Percentiles rank a stretch among this genome's conserved stretches.
Evolutionary conservation across 2,888 invertebrate genomes (phyloP).

Genomic region (Philereme vetulata): DNA sequence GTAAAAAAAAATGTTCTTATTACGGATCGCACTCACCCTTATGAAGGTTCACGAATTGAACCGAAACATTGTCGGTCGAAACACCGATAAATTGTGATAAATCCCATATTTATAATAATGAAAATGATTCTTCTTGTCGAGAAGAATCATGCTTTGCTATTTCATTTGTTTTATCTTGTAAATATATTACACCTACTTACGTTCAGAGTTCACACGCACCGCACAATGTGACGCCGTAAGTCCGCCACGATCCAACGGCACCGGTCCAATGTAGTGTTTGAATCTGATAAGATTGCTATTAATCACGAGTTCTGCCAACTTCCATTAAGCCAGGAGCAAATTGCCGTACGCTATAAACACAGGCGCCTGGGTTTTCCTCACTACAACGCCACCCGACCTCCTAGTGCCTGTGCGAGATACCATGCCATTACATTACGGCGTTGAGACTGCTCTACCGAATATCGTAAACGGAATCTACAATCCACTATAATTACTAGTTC

Average conservation of each 20-base stretch:
- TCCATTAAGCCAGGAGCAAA: constrained; percentile 55
- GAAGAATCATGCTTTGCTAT: too few relatives aligned
- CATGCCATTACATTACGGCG: constrained; percentile 39
- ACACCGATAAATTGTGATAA: too few relatives aligned
- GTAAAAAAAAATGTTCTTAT: too few relatives aligned
- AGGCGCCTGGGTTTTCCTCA: constrained; percentile 31
- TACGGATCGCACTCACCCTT: too few relatives aligned
- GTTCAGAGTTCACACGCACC: too few relatives aligned
- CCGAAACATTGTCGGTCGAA: too few relatives aligned
- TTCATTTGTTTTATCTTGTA: neutral
- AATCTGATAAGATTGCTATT: constrained; percentile 74
- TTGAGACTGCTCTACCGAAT: constrained; percentile 37
- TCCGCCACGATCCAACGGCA: constrained; percentile 47
- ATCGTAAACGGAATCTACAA: constrained; percentile 46
- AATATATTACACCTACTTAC: too few relatives aligned
- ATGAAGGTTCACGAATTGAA: too few relatives aligned
- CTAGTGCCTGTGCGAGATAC: constrained; percentile 30
- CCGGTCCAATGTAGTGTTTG: constrained; percentile 59
- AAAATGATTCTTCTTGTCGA: too few relatives aligned
- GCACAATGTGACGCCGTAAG: constrained; percentile 34
- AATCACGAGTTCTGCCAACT: constrained; percentile 62
- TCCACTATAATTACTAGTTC: constrained; percentile 28
- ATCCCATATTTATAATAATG: too few relatives aligned
- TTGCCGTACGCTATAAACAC: constrained; percentile 40
- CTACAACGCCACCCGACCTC: constrained; percentile 28